Base-by-base conservation (phyloP, 1,140 invertebrate genomes). In the Drosophila funebris region DNA sequence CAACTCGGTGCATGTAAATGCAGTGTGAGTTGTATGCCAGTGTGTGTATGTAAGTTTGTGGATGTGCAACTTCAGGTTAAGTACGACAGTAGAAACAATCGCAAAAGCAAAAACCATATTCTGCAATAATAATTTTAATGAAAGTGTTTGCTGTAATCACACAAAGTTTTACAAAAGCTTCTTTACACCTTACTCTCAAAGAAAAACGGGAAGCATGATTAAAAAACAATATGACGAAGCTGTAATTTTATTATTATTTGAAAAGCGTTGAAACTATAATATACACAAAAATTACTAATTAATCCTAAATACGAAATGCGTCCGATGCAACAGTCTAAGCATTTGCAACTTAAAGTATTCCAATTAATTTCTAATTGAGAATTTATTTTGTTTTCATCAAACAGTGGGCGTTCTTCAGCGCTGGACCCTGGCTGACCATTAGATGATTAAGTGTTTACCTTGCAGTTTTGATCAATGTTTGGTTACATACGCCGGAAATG, bases 51-150 rank as follows among this genome's bases (percentile, higher is more conserved):
- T 66, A 13, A 22, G 37, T 56, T 27, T 33, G 37, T 54, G 14
- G 57, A 41, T 66, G 74, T 75, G 52, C 61, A 80, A 74, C 57
- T 85, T 68, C 64, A 71, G 81, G 76, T 87, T 77, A 74, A 61
- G 37, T 57, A 67, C 71, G 44, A 74, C 62, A 73, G 82, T 87
- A 67, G 69, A 79, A 87, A 78, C 74, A 87, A 85, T 85, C 81
- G 81, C 77, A 70, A 77, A 64, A 85, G 81, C 81, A 85, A 80
- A 84, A 89, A 89, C 76, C 80, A 88, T 88, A 84, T 85, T 78
- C 68, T 73, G 77, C 77, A 63, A 80, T 90, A 89, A 90, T 90
- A 81, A 90, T 90, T 90, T 81, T 90, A 89, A 90, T 90, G 80
- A 90, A 90, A 90, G 85, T 90, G 85, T 90, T 85, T 76, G 72